These are phyloP conservation scores for Lepus europaeus DNA, from an alignment of 2,113 vertebrate genomes.

Conservation along the genomic window DNA sequence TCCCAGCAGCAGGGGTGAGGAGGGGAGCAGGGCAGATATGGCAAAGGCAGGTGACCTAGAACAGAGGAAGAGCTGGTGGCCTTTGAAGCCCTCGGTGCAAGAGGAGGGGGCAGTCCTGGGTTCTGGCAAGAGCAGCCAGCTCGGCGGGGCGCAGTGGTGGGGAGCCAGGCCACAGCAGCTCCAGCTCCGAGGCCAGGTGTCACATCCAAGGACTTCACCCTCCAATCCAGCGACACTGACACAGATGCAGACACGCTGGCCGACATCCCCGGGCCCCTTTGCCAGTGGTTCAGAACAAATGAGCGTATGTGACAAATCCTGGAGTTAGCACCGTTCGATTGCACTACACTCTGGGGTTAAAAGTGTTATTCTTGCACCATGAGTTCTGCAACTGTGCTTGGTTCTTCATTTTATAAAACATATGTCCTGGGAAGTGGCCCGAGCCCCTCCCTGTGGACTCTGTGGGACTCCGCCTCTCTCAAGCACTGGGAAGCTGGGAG, in stretches of 20 bases:
- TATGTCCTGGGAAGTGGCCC: background rate
- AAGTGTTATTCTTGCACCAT: slow-evolving; percentile 35
- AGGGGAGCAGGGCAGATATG: background rate
- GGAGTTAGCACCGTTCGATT: background rate
- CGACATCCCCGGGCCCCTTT: background rate
- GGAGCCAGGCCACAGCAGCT: background rate
- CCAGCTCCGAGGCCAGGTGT: background rate
- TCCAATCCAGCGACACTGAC: background rate
- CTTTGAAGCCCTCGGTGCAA: no score
- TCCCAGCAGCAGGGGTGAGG: background rate
- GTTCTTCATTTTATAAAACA: slow-evolving; percentile 13
- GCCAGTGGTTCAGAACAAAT: background rate
- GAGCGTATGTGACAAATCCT: background rate
- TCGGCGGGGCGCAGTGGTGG: background rate
- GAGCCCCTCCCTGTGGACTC: background rate
- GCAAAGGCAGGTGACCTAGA: background rate
- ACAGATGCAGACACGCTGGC: background rate
- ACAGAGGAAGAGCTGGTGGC: background rate
- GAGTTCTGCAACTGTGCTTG: background rate
- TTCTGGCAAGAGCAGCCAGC: background rate
- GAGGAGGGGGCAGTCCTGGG: background rate
- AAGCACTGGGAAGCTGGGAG: background rate
- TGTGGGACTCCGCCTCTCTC: background rate
- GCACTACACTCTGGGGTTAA: background rate
- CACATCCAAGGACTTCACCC: background rate